Base-by-base conservation (phyloP, 2,797 vertebrate species). In the Telmatherina bonti region DNA sequence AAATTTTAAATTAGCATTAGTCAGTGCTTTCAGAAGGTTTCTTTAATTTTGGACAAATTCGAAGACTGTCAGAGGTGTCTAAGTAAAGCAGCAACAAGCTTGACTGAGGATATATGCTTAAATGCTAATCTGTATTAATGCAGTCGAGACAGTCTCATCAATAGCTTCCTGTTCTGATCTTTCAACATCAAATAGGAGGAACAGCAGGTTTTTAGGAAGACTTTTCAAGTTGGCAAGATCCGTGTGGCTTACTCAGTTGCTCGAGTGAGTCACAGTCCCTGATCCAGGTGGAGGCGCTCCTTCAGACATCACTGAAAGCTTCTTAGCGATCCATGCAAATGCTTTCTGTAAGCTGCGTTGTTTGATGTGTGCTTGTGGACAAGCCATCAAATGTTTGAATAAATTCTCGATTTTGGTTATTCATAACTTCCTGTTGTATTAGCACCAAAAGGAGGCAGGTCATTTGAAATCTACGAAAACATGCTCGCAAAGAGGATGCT, bases 201-300 rank as follows among this genome's bases (percentile, higher is more conserved):
- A 56, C 70, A 35, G 38, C 56, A 27, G 62, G 33, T 27, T 70
- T 74, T 67, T n/a, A 67, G 71, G 1, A 12, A 51, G 54, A 60
- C 60, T 13, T 70, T 72, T 55, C 51, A 65, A 66, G 47, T n/a
- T n/a, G n/a, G n/a, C n/a, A n/a, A n/a, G n/a, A n/a, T n/a, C n/a
- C n/a, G 70, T 43, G 1, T 24, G 56, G 29, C 62, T 47, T 70
- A 49, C 24, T 9, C n/a, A 29, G 53, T 33, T 4, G 63, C 65
- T 56, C 35, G 67, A 26, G 27, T 74, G 78, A 83, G 49, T 84
- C 81, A 72, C 27, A 15, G 0, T 0, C 72, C 72, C 60, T 63
- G 70, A 82, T 87, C 58, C 65, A 22, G 72, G 67, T 54, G 33
- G 67, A 77, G 65, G 63, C 83, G 59, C 38, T 79, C 58, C 62